These are phyloP conservation scores for Dichetophora obliterata DNA, from an alignment of 2,888 invertebrate genomes.

Conservation along the genomic window DNA sequence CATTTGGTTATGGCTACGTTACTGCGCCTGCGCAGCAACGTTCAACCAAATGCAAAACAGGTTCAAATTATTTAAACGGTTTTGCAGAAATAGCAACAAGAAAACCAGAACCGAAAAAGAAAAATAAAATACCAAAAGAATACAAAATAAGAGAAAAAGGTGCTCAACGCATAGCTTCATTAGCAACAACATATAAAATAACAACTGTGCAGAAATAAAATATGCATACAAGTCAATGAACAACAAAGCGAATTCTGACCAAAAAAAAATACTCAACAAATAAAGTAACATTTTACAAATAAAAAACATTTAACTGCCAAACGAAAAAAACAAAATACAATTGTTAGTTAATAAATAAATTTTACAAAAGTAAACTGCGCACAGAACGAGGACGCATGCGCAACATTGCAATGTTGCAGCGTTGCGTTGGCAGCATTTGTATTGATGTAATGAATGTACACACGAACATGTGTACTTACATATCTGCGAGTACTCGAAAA, in stretches of 20 bases:
- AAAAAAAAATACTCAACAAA: not conserved
- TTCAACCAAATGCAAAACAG: slow-evolving; percentile 40
- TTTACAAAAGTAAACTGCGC: not conserved
- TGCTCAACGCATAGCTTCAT: not conserved
- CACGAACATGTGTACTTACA: too few species aligned
- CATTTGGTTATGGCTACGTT: not conserved
- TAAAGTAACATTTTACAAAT: too few species aligned
- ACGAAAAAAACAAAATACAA: slow-evolving; percentile 1
- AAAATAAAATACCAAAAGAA: not conserved
- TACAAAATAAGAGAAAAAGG: not conserved
- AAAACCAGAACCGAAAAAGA: not conserved
- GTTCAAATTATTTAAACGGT: slow-evolving; percentile 25
- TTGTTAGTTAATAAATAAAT: not conserved
- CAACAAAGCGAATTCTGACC: too few species aligned
- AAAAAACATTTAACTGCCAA: not conserved
- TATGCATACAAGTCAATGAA: not conserved
- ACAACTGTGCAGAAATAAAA: not conserved
- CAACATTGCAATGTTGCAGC: slow-evolving; percentile 44
- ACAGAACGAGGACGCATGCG: slow-evolving; percentile 40
- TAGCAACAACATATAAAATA: not conserved
- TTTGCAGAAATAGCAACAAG: slow-evolving; percentile 50
- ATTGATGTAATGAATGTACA: too few species aligned
- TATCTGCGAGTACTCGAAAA: too few species aligned
- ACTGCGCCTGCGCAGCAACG: not conserved
- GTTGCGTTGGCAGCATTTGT: slow-evolving; percentile 15